phyloP scores from a whole-genome alignment of 2,888 invertebrate species.

The Caenorhabditis japonica region DNA sequence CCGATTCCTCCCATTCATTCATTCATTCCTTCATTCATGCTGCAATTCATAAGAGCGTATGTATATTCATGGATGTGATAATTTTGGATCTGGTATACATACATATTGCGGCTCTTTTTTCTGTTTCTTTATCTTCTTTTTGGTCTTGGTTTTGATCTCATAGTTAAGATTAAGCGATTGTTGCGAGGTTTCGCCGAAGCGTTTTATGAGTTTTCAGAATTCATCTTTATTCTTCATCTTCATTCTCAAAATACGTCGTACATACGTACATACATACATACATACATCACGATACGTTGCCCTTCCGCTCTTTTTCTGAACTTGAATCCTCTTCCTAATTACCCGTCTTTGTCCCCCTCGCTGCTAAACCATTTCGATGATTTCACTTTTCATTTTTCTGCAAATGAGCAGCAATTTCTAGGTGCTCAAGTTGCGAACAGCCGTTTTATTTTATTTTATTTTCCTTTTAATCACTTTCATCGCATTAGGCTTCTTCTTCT shows the following conservation, averaged over 20 bases:
- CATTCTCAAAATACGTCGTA: not conserved
- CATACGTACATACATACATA: too few relatives aligned
- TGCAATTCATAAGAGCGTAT: conserved; percentile 11
- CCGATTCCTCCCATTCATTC: conserved; percentile 44
- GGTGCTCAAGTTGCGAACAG: conserved; percentile 35
- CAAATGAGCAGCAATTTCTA: not conserved
- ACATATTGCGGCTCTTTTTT: too few relatives aligned
- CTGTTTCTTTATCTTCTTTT: too few relatives aligned
- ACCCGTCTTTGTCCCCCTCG: not conserved
- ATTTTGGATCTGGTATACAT: too few relatives aligned
- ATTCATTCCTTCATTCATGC: too few relatives aligned
- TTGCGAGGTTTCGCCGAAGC: too few relatives aligned
- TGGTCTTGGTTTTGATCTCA: too few relatives aligned
- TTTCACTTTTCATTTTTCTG: conserved; percentile 8
- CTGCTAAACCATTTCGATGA: conserved; percentile 14
- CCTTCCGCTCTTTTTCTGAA: conserved; percentile 12
- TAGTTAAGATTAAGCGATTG: too few relatives aligned
- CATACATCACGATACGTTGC: too few relatives aligned
- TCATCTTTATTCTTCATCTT: not conserved
- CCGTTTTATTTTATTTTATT: not conserved
- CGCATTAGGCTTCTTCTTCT: conserved; percentile 29
- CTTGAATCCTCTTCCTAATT: conserved; percentile 4
- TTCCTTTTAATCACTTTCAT: conserved; percentile 28
- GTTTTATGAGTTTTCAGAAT: not conserved
- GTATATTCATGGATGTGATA: not conserved